Conservation (phyloP, 2,113 vertebrate species). For the Lutjanus erythropterus region DNA sequence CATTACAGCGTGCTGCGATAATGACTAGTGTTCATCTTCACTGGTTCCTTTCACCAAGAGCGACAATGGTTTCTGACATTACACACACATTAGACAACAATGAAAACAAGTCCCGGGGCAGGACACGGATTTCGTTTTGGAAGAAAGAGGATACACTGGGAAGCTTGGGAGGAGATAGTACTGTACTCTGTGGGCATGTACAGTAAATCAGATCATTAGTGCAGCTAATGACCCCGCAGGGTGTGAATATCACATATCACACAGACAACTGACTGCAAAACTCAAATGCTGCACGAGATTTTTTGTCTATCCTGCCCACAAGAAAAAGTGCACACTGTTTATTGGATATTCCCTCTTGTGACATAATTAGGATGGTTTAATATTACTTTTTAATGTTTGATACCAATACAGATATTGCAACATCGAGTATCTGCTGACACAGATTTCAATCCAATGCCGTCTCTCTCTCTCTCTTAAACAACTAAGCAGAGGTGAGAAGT, state of each 20-base stretch:
- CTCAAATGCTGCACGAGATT: neutral
- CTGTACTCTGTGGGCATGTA: slow-evolving; percentile 30
- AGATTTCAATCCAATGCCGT: no score
- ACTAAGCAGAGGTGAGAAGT: no score
- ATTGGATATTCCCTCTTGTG: neutral
- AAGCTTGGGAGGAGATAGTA: slow-evolving; percentile 27
- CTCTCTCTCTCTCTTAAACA: no score
- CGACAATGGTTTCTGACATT: slow-evolving; percentile 43
- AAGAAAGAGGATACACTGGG: slow-evolving; percentile 75
- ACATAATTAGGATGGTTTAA: no score
- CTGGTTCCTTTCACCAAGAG: slow-evolving; percentile 12
- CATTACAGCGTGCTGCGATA: neutral
- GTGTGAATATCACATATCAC: slow-evolving; percentile 17
- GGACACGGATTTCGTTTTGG: slow-evolving; percentile 34
- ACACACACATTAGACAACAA: slow-evolving; percentile 54
- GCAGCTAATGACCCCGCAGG: slow-evolving; percentile 22
- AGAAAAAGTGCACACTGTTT: neutral
- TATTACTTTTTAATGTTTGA: no score
- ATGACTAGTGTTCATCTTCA: slow-evolving; percentile 12
- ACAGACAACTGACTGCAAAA: neutral
- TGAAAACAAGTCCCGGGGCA: slow-evolving; percentile 32
- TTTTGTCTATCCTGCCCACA: neutral
- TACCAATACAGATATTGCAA: no score
- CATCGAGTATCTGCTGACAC: no score
- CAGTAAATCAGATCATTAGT: slow-evolving; percentile 28